These are phyloP conservation scores for Trachymyrmex cornetzi DNA, from an alignment of 1,140 invertebrate genomes.

Conservation along the genomic window DNA sequence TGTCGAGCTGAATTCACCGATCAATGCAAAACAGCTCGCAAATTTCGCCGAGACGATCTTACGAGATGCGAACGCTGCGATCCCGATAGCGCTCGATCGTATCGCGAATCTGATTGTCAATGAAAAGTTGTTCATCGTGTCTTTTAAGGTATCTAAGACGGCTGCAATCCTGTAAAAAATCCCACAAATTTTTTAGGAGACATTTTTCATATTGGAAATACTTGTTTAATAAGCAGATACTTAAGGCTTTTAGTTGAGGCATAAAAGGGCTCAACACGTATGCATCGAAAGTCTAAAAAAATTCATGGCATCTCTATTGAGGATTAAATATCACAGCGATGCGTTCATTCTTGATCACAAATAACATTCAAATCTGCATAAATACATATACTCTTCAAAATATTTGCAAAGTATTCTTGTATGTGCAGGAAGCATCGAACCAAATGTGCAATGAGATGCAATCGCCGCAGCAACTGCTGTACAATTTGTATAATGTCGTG, in stretches of 20 bases:
- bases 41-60: conserved; percentile 89
- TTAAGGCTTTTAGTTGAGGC: no score
- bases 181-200: background rate
- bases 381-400: background rate
- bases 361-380: background rate
- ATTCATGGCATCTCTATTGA: background rate
- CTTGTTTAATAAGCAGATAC: background rate
- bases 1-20: conserved; percentile 72
- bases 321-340: background rate
- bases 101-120: conserved; percentile 87
- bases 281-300: background rate
- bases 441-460: conserved; percentile 91
- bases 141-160: conserved; percentile 87
- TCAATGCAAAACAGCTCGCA: conserved; percentile 87
- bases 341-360: background rate
- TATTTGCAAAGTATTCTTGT: conserved; percentile 31
- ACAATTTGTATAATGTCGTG: conserved; percentile 93
- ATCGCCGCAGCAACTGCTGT: conserved; percentile 93
- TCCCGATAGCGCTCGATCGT: conserved; percentile 85
- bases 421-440: conserved; percentile 88
- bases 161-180: background rate
- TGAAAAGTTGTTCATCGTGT: conserved; percentile 88
- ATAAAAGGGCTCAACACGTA: no score
- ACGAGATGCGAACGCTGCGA: conserved; percentile 87
- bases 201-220: background rate